Base-by-base conservation (phyloP, 2,113 vertebrate species). In the Oophaga pumilio region DNA sequence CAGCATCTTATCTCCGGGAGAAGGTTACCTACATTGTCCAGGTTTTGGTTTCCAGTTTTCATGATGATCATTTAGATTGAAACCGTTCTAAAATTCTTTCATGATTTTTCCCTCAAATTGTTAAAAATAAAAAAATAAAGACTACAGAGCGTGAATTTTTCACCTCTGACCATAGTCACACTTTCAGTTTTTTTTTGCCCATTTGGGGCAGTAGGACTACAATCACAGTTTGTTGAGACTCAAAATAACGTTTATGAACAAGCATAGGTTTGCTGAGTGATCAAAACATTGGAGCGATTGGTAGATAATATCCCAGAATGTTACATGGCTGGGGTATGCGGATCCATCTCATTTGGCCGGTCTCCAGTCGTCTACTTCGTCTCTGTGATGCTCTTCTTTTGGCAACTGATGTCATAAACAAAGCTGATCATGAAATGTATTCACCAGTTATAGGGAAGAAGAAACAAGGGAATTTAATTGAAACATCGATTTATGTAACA, bases 201-300 rank as follows among this genome's bases (percentile, higher is more conserved):
- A 49, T 50, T 4, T 11, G 50, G 18, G 33, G 28, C 15, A 73
- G 1, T 20, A 18, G 15, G 69, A 15, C 69, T 33, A 1, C 1
- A 8, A 43, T 73, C 14, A 73, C 18, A 18, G 7, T 74, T 49
- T 20, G 33, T 17, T 74, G 5, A 74, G 28, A 10, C 33, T 50
- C 14, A 49, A 33, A 73, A 73, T 73, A 73, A 17, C 6, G 2
- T 33, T 0, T 2, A 33, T 43, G 68, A 17, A 26, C 68, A 71
- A 71, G 15, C 14, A 71, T 6, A 26, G 28, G 26, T 33, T 73
- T 74, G 71, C 71, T 49, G 71, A 74, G 28, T 50, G 71, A 74
- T 74, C 71, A 74, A 74, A 74, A 20, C 71, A 50, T 74, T 74
- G 71, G 71, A 49, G 71, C 43, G 2, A 74, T 22, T 74, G 71